Percentiles rank a stretch among this genome's conserved stretches.
Conservation (phyloP, 2,113 vertebrate species). For the Grammomys dolichurus region DNA sequence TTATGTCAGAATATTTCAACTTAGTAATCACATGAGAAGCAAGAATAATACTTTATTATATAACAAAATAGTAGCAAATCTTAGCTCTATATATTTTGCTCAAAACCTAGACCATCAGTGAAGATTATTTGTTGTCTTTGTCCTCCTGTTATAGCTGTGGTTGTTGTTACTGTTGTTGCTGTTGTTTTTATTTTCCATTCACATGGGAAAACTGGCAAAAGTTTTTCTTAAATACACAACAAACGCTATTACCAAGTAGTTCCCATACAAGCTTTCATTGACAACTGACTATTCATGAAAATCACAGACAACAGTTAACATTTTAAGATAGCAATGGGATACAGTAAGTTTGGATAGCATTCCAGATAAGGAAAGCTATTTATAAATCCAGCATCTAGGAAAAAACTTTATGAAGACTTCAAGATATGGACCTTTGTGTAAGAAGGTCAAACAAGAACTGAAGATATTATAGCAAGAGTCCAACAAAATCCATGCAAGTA, state of each 20-base stretch:
- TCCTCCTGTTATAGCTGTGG: neutral
- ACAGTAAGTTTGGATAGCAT: neutral
- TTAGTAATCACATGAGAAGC: neutral
- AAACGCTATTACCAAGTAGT: neutral
- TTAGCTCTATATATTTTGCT: neutral
- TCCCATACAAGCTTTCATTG: neutral
- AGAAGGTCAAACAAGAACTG: neutral
- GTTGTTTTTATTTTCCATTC: slow-evolving; percentile 16
- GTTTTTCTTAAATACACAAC: slow-evolving; percentile 17
- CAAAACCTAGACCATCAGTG: neutral
- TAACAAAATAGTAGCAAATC: slow-evolving; percentile 24
- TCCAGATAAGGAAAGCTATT: neutral
- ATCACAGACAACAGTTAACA: neutral
- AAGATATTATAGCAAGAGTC: neutral
- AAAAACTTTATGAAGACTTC: neutral
- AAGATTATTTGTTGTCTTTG: neutral
- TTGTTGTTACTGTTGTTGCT: neutral
- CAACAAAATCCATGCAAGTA: neutral
- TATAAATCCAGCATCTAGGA: neutral
- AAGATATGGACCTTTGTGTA: neutral
- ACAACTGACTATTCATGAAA: neutral
- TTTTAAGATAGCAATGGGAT: neutral
- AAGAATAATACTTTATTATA: neutral
- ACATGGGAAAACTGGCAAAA: neutral
- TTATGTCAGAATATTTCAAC: slow-evolving; percentile 23